Evolutionary conservation across 2,797 vertebrate genomes (phyloP).

Genomic region (Strix occidentalis): DNA sequence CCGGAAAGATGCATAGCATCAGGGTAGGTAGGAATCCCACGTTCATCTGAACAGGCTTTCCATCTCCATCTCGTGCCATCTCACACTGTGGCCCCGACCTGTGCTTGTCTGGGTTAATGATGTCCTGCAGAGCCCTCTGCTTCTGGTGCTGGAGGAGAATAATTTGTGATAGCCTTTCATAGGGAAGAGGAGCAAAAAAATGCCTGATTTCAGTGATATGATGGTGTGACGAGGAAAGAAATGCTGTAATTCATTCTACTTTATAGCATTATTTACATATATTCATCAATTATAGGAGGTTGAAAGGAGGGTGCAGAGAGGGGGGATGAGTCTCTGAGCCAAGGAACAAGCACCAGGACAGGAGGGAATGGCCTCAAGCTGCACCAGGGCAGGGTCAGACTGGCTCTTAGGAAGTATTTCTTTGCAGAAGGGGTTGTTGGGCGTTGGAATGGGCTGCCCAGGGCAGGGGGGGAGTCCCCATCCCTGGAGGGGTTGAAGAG

Average conservation of each 20-base stretch:
- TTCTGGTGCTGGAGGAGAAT: not conserved
- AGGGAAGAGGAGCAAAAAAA: not conserved
- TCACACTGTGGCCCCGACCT: not conserved
- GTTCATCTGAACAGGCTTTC: not conserved
- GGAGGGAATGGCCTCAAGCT: no score
- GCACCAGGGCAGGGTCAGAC: no score
- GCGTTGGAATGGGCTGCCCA: no score
- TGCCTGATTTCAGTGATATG: rapidly evolving
- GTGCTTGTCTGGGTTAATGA: not conserved
- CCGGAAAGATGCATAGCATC: not conserved
- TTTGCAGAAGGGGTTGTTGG: no score
- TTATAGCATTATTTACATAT: not conserved
- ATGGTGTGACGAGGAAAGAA: not conserved
- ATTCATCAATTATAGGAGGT: not conserved
- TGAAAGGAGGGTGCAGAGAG: no score
- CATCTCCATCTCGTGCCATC: not conserved
- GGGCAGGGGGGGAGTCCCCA: no score
- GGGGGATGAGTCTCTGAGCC: no score
- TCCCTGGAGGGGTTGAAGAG: no score
- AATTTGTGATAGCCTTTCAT: not conserved
- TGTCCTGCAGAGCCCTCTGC: not conserved
- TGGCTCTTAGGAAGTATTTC: no score
- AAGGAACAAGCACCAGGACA: no score
- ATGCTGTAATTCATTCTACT: not conserved
- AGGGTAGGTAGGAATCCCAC: not conserved